These are phyloP conservation scores for Drosophila falleni DNA, from an alignment of 2,888 invertebrate species.

Conservation along the genomic window DNA sequence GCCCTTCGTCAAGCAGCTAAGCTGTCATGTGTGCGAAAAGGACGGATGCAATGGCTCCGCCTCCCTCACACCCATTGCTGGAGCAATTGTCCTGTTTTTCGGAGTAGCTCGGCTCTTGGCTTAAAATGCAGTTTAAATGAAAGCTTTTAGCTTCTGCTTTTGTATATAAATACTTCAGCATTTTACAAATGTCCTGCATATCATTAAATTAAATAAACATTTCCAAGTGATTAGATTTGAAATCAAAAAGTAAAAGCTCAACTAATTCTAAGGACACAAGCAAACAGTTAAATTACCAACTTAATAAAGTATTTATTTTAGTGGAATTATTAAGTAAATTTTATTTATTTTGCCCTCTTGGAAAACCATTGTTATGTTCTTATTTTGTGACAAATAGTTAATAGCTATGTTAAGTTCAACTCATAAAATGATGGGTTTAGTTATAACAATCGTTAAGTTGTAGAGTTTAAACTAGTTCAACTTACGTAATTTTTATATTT, in stretches of 20 bases:
- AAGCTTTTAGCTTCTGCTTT: neutral
- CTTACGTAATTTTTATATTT: neutral
- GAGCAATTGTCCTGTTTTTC: slow-evolving; percentile 78
- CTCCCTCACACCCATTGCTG: slow-evolving; percentile 71
- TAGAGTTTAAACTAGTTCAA: no score
- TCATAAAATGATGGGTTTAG: no score
- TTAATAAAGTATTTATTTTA: no score
- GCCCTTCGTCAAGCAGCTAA: slow-evolving; percentile 76
- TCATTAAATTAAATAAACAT: slow-evolving; percentile 1
- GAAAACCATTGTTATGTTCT: no score
- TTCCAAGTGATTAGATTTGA: neutral
- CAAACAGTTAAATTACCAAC: slow-evolving; percentile 16
- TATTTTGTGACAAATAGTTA: no score
- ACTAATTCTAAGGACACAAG: slow-evolving; percentile 7
- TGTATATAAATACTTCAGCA: neutral
- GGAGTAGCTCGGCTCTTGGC: slow-evolving; percentile 78
- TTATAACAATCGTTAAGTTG: no score
- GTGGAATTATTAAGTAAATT: no score
- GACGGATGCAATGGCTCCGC: slow-evolving; percentile 82
- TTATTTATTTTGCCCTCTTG: no score
- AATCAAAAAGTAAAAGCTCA: neutral
- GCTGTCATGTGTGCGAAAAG: slow-evolving; percentile 81
- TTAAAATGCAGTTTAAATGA: slow-evolving; percentile 40
- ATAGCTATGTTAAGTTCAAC: no score
- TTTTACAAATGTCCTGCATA: slow-evolving; percentile 10